Base-by-base conservation (phyloP, 2,797 vertebrate species). In the Malacoraja senta region DNA sequence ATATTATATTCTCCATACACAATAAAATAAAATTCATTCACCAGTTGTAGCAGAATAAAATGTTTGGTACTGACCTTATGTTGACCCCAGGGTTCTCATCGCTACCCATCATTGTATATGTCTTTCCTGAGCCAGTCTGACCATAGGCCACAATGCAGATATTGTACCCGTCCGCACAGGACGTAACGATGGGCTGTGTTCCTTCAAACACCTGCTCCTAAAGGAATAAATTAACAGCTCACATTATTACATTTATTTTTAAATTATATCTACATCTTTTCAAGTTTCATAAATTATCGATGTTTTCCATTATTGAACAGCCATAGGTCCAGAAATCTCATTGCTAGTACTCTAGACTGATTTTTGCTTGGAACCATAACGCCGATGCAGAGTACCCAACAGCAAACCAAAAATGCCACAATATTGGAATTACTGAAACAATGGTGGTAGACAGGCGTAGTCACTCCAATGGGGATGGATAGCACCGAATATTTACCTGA, bases 111-210 rank as follows among this genome's bases (percentile, higher is more conserved):
- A 97, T 96, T 21, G 96, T 97, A 95, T 95, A 96, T 0, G 96
- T 96, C 94, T 96, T 97, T 71, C 96, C 96, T 8, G 96, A 96
- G 35, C 96, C 95, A 0, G 96, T 96, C 72, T 97, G 96, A 19
- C 95, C 95, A 38, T 96, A 97, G 3, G 96, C 95, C 93, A 96
- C 93, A 0, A 97, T 96, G 38, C 96, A 96, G 78, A 96, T 74
- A 86, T 94, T 96, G 74, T 95, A 96, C 32, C 96, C 95, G 3
- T 96, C 96, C 61, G 95, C 95, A 92, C 96, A 97, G 71, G 96
- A 96, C 8, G 94, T 94, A 12, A 96, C 96, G 24, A 96, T 93
- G 0, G 96, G 96, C 17, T 96, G 93, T 19, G 95, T 96, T 83
- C 94, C 96, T 93, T 95, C 94, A 94, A 96, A 96, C 93, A 96